These are phyloP conservation scores for Drosophila cardini DNA, from an alignment of 1,140 invertebrate genomes.

Conservation along the genomic window DNA sequence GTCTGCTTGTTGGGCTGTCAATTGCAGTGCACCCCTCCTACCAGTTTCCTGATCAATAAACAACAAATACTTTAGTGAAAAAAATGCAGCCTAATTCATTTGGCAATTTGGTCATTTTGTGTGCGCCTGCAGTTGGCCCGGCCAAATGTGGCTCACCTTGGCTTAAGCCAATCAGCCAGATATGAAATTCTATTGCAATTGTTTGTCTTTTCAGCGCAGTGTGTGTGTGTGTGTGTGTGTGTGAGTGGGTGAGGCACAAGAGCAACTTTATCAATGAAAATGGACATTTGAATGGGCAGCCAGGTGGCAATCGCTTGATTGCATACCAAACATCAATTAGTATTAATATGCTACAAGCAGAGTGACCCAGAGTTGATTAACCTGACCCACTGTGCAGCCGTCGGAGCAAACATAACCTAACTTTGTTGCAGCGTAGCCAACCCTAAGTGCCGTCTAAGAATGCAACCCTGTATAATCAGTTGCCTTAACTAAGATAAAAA, in stretches of 20 bases:
- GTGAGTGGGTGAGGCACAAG: constrained; percentile 52
- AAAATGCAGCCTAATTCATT: constrained; percentile 67
- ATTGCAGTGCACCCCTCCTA: not conserved
- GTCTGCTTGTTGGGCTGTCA: constrained; percentile 12
- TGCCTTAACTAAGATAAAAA: not conserved
- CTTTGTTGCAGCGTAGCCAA: not conserved
- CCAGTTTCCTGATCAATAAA: constrained; percentile 12
- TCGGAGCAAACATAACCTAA: constrained; percentile 3
- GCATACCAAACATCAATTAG: constrained; percentile 54
- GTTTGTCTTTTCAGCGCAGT: constrained; percentile 26
- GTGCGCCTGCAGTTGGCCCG: constrained; percentile 11
- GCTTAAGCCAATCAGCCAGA: constrained; percentile 43
- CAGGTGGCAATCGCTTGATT: constrained; percentile 60
- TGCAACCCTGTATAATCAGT: not conserved
- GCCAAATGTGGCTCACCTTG: constrained; percentile 78
- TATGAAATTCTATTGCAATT: constrained; percentile 27
- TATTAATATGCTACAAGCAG: constrained; percentile 36
- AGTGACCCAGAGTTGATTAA: constrained; percentile 31
- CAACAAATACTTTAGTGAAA: constrained; percentile 26
- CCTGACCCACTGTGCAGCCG: constrained; percentile 10
- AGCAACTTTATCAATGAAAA: constrained; percentile 74
- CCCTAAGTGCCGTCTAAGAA: not conserved
- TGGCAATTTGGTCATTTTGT: constrained; percentile 53
- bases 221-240: constrained; percentile 27
- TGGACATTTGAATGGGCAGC: constrained; percentile 72